phyloP scores from a whole-genome alignment of 1,140 invertebrate species.

The Cydia amplana region DNA sequence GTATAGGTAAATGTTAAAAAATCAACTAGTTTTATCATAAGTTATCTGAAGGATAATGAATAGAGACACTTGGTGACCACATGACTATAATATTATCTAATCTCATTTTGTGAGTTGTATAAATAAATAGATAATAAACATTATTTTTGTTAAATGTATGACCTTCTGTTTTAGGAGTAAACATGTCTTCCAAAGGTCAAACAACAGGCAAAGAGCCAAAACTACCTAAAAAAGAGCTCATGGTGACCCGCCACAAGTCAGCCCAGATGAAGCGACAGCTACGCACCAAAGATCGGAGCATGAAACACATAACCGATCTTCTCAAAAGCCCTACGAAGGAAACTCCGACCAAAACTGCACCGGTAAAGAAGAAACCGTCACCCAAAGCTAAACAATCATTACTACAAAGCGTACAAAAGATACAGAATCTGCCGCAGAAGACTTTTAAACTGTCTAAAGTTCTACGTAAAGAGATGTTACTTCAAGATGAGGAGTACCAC shows the following conservation, averaged over 20 bases:
- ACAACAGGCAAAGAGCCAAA: background rate
- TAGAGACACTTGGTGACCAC: background rate
- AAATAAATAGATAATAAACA: background rate
- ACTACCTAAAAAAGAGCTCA: slow-evolving; percentile 11
- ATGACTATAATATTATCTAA: background rate
- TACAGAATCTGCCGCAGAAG: slow-evolving; percentile 24
- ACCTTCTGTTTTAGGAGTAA: background rate
- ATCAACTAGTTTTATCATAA: background rate
- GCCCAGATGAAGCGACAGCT: slow-evolving; percentile 50
- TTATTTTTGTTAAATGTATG: background rate
- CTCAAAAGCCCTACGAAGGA: slow-evolving; percentile 35
- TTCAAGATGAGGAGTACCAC: slow-evolving; percentile 47
- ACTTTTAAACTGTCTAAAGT: slow-evolving; percentile 5
- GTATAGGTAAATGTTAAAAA: too few relatives aligned
- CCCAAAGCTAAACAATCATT: slow-evolving; percentile 32
- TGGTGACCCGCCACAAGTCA: slow-evolving; percentile 57
- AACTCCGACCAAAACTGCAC: slow-evolving; percentile 23
- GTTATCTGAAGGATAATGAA: background rate
- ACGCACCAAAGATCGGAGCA: slow-evolving; percentile 39
- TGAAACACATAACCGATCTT: slow-evolving; percentile 38
- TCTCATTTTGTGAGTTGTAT: background rate
- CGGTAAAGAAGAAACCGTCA: slow-evolving; percentile 21
- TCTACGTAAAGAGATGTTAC: slow-evolving; percentile 9
- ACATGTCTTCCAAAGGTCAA: slow-evolving; percentile 26
- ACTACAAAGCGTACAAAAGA: slow-evolving; percentile 31